Evolutionary conservation across 2,888 invertebrate species (phyloP).

Genomic region (Germaria angustata): DNA sequence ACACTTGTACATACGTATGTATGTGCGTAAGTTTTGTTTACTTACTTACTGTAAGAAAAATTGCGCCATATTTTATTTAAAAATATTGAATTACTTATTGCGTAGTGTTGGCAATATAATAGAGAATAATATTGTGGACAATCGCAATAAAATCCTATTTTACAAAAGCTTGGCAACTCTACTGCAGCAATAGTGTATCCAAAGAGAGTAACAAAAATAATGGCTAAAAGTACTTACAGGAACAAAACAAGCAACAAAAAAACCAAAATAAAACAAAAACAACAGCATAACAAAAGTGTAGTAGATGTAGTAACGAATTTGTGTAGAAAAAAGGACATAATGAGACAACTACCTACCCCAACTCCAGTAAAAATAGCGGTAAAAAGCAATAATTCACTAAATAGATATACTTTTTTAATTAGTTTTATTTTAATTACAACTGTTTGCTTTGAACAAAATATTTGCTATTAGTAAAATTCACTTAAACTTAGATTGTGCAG

Average conservation of each 20-base stretch:
- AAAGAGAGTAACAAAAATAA: constrained; percentile 60
- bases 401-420: background rate
- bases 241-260: background rate
- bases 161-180: background rate
- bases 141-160: background rate
- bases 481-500: background rate
- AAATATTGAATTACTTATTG: too few species aligned
- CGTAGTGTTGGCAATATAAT: too few species aligned
- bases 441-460: background rate
- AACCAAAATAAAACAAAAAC: constrained; percentile 35
- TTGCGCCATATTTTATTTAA: too few species aligned
- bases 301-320: constrained; percentile 62
- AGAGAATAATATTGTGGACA: too few species aligned
- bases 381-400: constrained; percentile 31
- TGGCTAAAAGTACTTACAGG: constrained; percentile 45
- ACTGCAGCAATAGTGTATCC: background rate
- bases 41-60: too few species aligned
- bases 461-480: background rate
- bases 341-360: constrained; percentile 63
- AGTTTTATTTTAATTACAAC: background rate
- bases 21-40: too few species aligned
- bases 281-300: constrained; percentile 10
- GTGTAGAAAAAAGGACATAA: constrained; percentile 53
- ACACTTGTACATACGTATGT: too few species aligned
- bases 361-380: constrained; percentile 57